These are phyloP conservation scores for Oreochromis tanganicae DNA, from an alignment of 2,113 vertebrate genomes.

Conservation along the genomic window DNA sequence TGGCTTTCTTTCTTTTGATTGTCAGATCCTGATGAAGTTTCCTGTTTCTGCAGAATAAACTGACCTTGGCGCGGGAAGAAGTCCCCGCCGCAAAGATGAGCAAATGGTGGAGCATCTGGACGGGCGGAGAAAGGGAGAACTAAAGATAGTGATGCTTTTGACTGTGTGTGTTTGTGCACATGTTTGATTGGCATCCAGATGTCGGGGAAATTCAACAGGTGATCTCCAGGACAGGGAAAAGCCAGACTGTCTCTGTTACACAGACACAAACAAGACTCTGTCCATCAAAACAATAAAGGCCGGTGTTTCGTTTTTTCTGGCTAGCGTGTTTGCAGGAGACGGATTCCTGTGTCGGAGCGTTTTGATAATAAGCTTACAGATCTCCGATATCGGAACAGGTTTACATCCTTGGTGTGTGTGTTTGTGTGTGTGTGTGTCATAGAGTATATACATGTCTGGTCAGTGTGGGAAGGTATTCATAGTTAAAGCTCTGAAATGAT, in stretches of 20 bases:
- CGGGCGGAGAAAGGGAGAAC: neutral
- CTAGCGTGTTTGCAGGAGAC: neutral
- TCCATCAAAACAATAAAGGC: conserved; percentile 20
- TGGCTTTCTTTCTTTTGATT: neutral
- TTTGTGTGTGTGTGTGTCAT: neutral
- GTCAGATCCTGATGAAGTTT: neutral
- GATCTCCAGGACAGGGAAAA: neutral
- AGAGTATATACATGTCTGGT: neutral
- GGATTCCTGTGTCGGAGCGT: conserved; percentile 5
- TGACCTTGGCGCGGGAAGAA: neutral
- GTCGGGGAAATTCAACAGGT: conserved; percentile 18
- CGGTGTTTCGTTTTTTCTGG: neutral
- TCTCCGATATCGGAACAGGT: conserved; percentile 9
- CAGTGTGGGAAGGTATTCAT: conserved; percentile 14
- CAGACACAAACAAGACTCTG: neutral
- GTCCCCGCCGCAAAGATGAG: neutral
- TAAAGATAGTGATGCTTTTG: neutral
- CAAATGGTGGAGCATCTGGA: conserved; percentile 33
- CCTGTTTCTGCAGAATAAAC: neutral
- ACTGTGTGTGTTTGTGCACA: neutral
- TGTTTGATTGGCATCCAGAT: neutral
- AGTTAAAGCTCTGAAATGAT: conserved; percentile 38
- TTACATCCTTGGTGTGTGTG: neutral
- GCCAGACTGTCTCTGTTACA: neutral
- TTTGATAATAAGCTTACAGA: conserved; percentile 30